Base-by-base conservation (phyloP, 2,113 vertebrate genomes). In the Eleginops maclovinus region DNA sequence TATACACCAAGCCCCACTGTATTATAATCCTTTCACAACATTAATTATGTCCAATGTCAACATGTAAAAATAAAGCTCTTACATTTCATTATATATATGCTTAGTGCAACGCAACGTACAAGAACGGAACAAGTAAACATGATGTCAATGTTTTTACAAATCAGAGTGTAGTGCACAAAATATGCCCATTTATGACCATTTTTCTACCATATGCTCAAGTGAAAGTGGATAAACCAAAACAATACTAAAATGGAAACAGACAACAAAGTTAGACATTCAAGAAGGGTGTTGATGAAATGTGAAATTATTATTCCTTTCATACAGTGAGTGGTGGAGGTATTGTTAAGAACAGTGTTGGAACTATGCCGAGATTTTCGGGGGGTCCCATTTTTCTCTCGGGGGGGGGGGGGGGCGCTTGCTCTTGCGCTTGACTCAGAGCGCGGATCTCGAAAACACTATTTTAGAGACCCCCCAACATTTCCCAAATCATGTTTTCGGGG, bases 11-110 rank as follows among this genome's bases (percentile, higher is more conserved):
- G 54, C 62, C 21, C 15, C 64, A 62, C 67, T 71, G 40, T 22
- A 61, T 15, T 68, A 19, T 86, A 61, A 83, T 83, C 66, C 62
- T 61, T 73, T 79, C 49, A 63, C 16, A 81, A 70, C 60, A 16
- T 22, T 79, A 67, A 83, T 72, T 72, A 72, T 4, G 2, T 75
- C 55, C 21, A 79, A 16, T 54, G 24, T 69, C 58, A 72, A 43
- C 46, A 70, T 65, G 16, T 22, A 49, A 60, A 75, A 69, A 28
- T 22, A 62, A 72, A 72, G 3, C 58, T 73, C 50, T 56, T 44
- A 63, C 68, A 62, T 55, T 44, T 75, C 24, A 19, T 16, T n/a
- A n/a, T n/a, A n/a, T 36, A 72, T 40, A 58, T 62, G 51, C 2
- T 65, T 5, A 3, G 17, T 31, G 36, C 2, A 51, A 69, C 26